Base-by-base conservation (phyloP, 2,888 invertebrate genomes). In the Bombylius discolor region DNA sequence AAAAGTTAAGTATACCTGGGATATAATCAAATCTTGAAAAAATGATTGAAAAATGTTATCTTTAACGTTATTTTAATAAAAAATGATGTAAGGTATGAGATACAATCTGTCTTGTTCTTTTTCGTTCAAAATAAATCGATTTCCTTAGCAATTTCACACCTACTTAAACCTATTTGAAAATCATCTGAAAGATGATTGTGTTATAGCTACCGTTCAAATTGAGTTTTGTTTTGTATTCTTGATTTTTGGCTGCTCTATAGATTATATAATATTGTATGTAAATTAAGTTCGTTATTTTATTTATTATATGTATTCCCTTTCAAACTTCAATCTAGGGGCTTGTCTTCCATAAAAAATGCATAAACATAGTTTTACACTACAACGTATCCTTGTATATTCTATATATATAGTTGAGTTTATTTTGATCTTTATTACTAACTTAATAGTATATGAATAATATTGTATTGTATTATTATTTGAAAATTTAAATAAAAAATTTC, bases 91-190 rank as follows among this genome's bases (percentile, higher is more conserved):
- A 52, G 52, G 52, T 49, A 54, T 54, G 54, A 52, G 55, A 52
- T 45, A 51, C 47, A 51, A 55, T 55, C 42, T 39, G 55, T 55
- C 55, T 55, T 34, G 34, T 42, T 50, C 23, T 31, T 45, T 36
- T 36, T 36, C 9, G 36, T 36, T 36, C 9, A 36, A 36, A 50
- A 51, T 55, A 55, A 55, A 55, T 55, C 56, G 56, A 44, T 51
- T 36, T 44, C 51, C 52, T 48, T 53, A 56, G 56, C 53, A 53
- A 56, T 58, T 58, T 58, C 58, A 58, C 58, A 58, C 56, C 56
- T 58, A 56, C 54, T 53, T 54, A 47, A 45, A 51, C 50, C 49
- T 55, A 55, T 55, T 55, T 50, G 46, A 47, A 55, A 55, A 50
- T 50, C 46, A 55, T 55, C 50, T 55, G 46, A 42, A 55, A 50